Evolutionary conservation across 2,888 invertebrate genomes (phyloP).

Genomic region (Athripsodes cinereus): DNA sequence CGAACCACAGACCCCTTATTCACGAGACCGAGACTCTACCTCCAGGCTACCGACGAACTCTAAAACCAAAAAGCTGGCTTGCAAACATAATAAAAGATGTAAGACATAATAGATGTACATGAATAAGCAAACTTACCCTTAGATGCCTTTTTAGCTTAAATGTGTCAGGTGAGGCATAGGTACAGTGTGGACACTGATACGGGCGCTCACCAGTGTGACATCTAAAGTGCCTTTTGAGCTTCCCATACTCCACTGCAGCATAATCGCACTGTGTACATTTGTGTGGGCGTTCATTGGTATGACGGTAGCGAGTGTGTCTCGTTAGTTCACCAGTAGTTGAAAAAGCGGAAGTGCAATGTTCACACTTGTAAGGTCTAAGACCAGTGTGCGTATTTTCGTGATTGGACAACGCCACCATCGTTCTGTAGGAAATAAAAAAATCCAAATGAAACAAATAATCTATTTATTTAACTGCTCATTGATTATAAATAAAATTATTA

Average conservation of each 20-base stretch:
- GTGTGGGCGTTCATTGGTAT: constrained; percentile 96
- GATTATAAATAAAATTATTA: too few species aligned
- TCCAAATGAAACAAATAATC: too few species aligned
- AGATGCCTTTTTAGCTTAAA: constrained; percentile 95
- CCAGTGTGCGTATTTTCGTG: constrained; percentile 88
- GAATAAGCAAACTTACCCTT: constrained; percentile 51
- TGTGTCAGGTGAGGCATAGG: constrained; percentile 95
- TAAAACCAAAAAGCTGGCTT: too few species aligned
- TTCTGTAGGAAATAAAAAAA: too few species aligned
- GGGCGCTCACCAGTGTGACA: constrained; percentile 91
- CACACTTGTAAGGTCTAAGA: constrained; percentile 62
- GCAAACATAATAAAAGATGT: too few species aligned
- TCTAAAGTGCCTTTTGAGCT: constrained; percentile 88
- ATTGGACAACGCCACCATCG: constrained; percentile 74
- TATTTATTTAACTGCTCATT: too few species aligned
- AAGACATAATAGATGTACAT: neutral
- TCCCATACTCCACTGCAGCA: constrained; percentile 92
- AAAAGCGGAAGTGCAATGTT: constrained; percentile 17
- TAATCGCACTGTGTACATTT: constrained; percentile 95
- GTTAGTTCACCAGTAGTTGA: constrained; percentile 69
- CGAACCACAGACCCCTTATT: too few species aligned
- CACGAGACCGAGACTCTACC: too few species aligned
- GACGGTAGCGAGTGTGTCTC: constrained; percentile 88
- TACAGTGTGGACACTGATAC: constrained; percentile 93
- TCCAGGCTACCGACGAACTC: too few species aligned